These are phyloP conservation scores for Nebria salina DNA, from an alignment of 2,888 invertebrate genomes.

Conservation along the genomic window DNA sequence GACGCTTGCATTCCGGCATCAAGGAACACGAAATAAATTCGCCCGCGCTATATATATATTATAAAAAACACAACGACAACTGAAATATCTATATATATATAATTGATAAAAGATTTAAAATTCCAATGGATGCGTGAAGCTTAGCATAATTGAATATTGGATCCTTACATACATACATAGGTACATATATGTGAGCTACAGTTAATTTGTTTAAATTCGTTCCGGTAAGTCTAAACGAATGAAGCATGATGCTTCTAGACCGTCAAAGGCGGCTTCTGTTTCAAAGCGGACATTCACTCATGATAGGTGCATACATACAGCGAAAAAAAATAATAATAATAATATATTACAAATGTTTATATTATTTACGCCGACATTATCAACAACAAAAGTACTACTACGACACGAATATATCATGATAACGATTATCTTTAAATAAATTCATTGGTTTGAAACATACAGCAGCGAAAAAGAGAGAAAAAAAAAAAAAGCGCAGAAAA, in stretches of 20 bases:
- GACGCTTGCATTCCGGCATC: background rate
- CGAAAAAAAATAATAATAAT: background rate
- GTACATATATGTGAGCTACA: background rate
- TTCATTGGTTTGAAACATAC: background rate
- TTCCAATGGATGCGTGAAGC: too few species aligned
- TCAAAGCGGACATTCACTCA: background rate
- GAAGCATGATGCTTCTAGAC: background rate
- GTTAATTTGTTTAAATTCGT: constrained; percentile 1
- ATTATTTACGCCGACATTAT: too few species aligned
- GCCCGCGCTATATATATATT: too few species aligned
- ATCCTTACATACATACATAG: background rate
- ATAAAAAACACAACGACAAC: too few species aligned
- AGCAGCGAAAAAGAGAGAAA: background rate
- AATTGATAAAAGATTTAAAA: too few species aligned
- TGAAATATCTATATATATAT: too few species aligned
- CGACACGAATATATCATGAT: too few species aligned
- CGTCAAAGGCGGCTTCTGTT: constrained; percentile 1
- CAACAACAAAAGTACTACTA: too few species aligned
- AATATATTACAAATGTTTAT: too few species aligned
- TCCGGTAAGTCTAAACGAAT: background rate
- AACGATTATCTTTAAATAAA: too few species aligned
- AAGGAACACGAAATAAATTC: background rate
- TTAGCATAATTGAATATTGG: background rate
- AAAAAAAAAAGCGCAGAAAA: background rate
- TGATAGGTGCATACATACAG: background rate